Conservation (phyloP, 2,888 invertebrate genomes). For the Leptinotarsa tumamoca region DNA sequence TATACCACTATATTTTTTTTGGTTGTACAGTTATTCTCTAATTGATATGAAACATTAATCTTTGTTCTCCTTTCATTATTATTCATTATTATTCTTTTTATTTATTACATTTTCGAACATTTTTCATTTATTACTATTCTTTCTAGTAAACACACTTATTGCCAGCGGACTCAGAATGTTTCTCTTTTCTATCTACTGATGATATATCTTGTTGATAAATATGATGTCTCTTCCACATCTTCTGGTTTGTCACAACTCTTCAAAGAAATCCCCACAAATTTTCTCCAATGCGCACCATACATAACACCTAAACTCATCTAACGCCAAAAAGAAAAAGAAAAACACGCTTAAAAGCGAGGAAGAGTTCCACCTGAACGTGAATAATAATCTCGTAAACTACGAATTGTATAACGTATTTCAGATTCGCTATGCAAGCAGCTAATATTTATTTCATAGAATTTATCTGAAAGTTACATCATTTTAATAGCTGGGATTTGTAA, state of each 20-base stretch:
- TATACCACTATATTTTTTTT: no score
- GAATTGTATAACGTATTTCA: slow-evolving; percentile 50
- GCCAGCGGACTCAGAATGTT: no score
- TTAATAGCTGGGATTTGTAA: slow-evolving; percentile 53
- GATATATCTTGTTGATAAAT: neutral
- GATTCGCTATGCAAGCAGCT: slow-evolving; percentile 50
- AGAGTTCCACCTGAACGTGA: slow-evolving; percentile 39
- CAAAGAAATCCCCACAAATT: neutral
- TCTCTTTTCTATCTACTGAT: no score
- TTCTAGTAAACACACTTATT: no score
- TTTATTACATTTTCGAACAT: no score
- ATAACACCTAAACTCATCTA: slow-evolving; percentile 2
- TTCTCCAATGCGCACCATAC: neutral
- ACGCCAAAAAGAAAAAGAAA: neutral
- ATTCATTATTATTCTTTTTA: no score
- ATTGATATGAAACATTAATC: no score
- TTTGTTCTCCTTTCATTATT: no score
- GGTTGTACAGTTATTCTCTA: no score
- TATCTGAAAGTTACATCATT: slow-evolving; percentile 54
- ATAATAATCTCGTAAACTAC: slow-evolving; percentile 49
- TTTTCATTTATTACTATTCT: no score
- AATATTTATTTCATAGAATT: slow-evolving; percentile 53
- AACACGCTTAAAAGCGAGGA: slow-evolving; percentile 8
- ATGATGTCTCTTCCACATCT: neutral
- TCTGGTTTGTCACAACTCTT: neutral